These are phyloP conservation scores for Rhagonycha lutea DNA, from an alignment of 2,888 invertebrate species.

Conservation along the genomic window DNA sequence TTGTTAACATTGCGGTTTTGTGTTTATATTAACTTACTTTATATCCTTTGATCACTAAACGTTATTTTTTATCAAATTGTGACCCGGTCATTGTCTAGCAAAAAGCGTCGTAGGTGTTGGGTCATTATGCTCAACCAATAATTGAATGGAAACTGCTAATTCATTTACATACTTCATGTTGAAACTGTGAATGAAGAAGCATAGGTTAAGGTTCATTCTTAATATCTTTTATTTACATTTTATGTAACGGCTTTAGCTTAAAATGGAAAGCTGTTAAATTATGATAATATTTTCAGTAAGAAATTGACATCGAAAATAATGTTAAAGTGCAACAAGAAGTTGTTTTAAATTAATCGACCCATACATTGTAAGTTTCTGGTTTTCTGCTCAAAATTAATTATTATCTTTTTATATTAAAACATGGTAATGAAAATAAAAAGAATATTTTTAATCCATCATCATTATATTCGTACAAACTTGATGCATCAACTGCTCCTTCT, in stretches of 20 bases:
- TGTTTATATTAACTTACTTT: slow-evolving; percentile 35
- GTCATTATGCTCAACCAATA: slow-evolving; percentile 20
- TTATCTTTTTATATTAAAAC: background rate
- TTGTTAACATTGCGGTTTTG: slow-evolving; percentile 34
- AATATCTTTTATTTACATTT: slow-evolving; percentile 10
- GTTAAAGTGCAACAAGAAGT: background rate
- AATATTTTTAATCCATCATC: too few species aligned
- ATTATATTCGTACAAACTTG: too few species aligned
- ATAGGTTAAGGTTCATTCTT: slow-evolving; percentile 25
- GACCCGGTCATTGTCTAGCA: slow-evolving; percentile 27
- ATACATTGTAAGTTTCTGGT: background rate
- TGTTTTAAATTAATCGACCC: background rate
- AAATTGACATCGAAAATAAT: background rate
- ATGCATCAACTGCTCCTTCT: too few species aligned
- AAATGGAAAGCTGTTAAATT: background rate
- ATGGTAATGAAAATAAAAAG: background rate
- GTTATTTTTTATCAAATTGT: slow-evolving; percentile 24
- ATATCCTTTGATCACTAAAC: slow-evolving; percentile 26
- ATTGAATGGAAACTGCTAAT: slow-evolving; percentile 31
- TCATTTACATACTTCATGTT: slow-evolving; percentile 28
- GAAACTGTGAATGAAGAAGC: slow-evolving; percentile 27
- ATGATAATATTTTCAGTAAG: background rate
- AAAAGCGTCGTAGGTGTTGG: slow-evolving; percentile 19
- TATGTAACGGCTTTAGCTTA: slow-evolving; percentile 1
- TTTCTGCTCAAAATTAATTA: background rate